Evolutionary conservation across 2,888 invertebrate species (phyloP), one percentile per base, ranked within the genome.

Genomic region (Malachius bipustulatus): DNA sequence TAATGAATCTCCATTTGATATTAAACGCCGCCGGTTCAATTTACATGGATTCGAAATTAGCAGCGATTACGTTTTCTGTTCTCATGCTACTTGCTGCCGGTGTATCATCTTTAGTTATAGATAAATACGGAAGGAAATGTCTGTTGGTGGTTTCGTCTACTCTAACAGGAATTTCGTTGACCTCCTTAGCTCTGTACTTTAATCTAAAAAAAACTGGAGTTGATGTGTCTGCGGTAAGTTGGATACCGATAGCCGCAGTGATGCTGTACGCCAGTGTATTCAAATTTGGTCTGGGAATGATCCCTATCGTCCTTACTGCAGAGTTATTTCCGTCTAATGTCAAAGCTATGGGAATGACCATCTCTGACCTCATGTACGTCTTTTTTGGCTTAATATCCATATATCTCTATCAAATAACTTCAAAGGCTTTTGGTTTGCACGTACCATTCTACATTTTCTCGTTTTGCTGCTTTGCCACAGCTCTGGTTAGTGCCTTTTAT

Each of bases 291-390:
- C 41, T 62, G 15, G 62, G 62, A 2, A 50, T 59, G 24, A 57
- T 62, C 3, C 62, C 62, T 0, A 59, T 61, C 28, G 56, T 62
- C 4, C 49, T 61, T 36, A 60, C 60, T 4, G 59, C 59, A 1
- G 63, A 63, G 45, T 37, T 63, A n/a, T 63, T 63, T 40, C 59
- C 63, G 1, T 55, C 60, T 2, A 57, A 54, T 16, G 51, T 62
- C 11, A 63, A 63, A 49, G 62, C 60, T 3, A 51, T 58, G 36
- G 60, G 60, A 3, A 60, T 60, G 59, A 59, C 62, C 1, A 32
- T 56, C 15, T 51, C 59, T 2, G 62, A 62, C 40, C 52, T 51
- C 3, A 51, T 56, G 45, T 61, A 56, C 37, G 57, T 59, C 1
- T 33, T 55, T 4, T 55, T 56, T 16, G 53, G 52, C 6, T 44